phyloP scores from a whole-genome alignment of 2,888 invertebrate genomes.

The Tiliacea citrago region DNA sequence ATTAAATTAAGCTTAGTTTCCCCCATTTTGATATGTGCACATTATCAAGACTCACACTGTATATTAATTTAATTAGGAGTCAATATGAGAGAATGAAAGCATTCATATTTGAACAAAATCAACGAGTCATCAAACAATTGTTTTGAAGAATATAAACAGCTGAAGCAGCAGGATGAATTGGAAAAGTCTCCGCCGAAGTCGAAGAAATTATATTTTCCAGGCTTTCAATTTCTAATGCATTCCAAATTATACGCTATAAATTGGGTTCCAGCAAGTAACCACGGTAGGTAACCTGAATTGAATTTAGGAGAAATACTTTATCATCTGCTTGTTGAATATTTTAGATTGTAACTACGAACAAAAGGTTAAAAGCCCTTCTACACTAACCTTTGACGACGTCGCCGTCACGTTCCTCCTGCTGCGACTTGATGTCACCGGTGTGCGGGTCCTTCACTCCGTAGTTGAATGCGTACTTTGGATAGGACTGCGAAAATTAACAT shows the following conservation, averaged over 20 bases:
- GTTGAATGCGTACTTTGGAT: slow-evolving; percentile 93
- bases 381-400: slow-evolving; percentile 92
- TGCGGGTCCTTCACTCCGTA: slow-evolving; percentile 93
- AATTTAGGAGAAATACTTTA: not conserved
- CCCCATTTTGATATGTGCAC: too few species aligned
- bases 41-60: too few species aligned
- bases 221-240: not conserved
- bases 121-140: too few species aligned
- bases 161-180: not conserved
- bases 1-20: too few species aligned
- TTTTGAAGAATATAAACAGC: not conserved
- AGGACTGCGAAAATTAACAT: slow-evolving; percentile 84
- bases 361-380: slow-evolving; percentile 8
- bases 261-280: not conserved
- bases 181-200: not conserved
- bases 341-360: not conserved
- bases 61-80: not conserved
- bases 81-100: not conserved
- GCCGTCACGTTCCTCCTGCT: slow-evolving; percentile 93
- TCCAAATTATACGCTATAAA: not conserved
- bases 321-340: not conserved
- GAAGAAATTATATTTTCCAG: not conserved
- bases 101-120: not conserved
- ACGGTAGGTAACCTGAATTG: not conserved
- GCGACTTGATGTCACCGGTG: slow-evolving; percentile 93